These are phyloP conservation scores for Diplolepis rosae DNA, from an alignment of 2,888 invertebrate species.

Conservation along the genomic window DNA sequence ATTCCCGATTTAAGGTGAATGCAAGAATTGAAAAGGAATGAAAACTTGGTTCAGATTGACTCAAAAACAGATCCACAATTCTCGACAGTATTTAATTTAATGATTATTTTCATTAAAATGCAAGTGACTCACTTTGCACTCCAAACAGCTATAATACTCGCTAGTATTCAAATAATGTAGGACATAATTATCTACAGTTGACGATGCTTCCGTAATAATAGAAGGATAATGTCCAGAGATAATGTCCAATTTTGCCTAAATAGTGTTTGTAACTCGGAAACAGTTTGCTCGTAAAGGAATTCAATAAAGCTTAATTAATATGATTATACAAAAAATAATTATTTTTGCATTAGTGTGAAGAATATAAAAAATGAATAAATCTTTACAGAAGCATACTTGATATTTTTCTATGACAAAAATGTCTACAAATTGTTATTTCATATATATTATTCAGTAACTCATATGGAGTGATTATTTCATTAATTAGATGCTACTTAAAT, in stretches of 20 bases:
- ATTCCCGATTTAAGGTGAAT: no score
- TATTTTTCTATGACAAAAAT: no score
- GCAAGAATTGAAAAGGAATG: no score
- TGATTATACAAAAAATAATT: slow-evolving; percentile 13
- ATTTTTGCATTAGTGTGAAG: slow-evolving; percentile 4
- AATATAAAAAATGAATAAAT: not conserved
- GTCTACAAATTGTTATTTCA: no score
- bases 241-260: slow-evolving; percentile 25
- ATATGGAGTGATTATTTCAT: no score
- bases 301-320: slow-evolving; percentile 19
- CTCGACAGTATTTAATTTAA: not conserved
- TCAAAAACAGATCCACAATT: no score
- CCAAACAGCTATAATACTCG: not conserved
- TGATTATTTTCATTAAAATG: not conserved
- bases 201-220: slow-evolving; percentile 14
- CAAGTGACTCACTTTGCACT: not conserved
- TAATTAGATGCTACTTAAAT: no score
- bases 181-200: slow-evolving; percentile 16
- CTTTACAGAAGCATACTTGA: not conserved
- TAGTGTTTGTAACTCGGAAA: slow-evolving; percentile 19
- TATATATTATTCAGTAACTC: no score
- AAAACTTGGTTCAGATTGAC: no score
- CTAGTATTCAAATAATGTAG: not conserved
- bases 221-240: slow-evolving; percentile 13
- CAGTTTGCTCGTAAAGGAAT: slow-evolving; percentile 28